Evolutionary conservation across 1,140 invertebrate genomes (phyloP), one percentile per base, ranked within the genome.

Genomic region (Drosophila varians): DNA sequence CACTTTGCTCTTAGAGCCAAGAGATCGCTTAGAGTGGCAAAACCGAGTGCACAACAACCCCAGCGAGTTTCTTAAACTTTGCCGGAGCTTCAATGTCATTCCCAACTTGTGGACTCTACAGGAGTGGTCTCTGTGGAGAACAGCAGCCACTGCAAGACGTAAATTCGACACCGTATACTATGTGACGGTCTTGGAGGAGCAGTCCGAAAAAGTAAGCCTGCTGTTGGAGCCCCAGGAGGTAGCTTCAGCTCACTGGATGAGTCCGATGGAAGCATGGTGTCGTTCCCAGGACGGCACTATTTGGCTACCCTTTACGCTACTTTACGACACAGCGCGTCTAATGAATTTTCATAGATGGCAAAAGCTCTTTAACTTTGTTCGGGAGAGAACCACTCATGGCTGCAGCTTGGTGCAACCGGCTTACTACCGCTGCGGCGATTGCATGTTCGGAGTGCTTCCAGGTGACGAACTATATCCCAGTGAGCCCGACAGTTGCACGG

Each of bases 61-160:
- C 0, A 87, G 88, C n/a, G 91, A 96, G 66, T 96, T 98, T 90
- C 88, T 96, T 14, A 92, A 92, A 34, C 92, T 98, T 36, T 98
- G 96, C 79, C 90, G 93, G 48, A 89, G 94, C 56, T 92, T 95
- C 6, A 90, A 95, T 26, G 94, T 96, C 51, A 94, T 95, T 74
- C 97, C 97, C 5, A 96, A 98, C 91, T 91, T 98, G 46, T 96
- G 95, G 94, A 93, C 94, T 0, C 90, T 98, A 4, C 92, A 95
- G 66, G 95, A 97, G 89, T 98, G 97, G 97, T 95, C 94, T 46
- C 94, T 96, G 89, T 98, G 97, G 97, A 89, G 97, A 7, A 96
- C 96, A 9, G 96, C 97, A 2, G 90, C 93, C 4, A 74, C 89
- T 28, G 57, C 76, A 1, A 74, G 16, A 55, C 71, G 56, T 4